These are phyloP conservation scores for Dallia pectoralis DNA, from an alignment of 2,797 vertebrate genomes.

Conservation along the genomic window DNA sequence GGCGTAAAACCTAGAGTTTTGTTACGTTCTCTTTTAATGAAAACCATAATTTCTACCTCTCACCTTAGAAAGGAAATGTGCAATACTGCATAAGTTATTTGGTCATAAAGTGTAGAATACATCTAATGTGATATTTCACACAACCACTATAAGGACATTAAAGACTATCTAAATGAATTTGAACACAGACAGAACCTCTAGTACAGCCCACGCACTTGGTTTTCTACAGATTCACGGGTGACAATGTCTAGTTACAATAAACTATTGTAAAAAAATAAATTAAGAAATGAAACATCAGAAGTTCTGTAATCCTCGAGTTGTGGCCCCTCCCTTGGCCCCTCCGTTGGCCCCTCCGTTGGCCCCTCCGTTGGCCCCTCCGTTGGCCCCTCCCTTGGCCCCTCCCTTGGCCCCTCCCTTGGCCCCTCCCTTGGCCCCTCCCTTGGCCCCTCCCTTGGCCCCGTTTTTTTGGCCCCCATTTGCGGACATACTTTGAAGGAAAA, in stretches of 20 bases:
- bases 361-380: too few relatives aligned
- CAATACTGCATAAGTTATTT: constrained; percentile 50
- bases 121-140: constrained; percentile 43
- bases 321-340: neutral
- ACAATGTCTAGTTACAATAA: neutral
- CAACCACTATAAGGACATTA: constrained; percentile 39
- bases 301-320: too few relatives aligned
- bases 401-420: too few relatives aligned
- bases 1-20: constrained; percentile 67
- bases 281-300: too few relatives aligned
- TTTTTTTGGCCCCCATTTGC: too few relatives aligned
- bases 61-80: constrained; percentile 12
- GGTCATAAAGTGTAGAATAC: constrained; percentile 29
- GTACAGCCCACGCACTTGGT: neutral
- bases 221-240: neutral
- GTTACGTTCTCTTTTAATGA: constrained; percentile 67
- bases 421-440: too few relatives aligned
- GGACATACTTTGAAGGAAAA: too few relatives aligned
- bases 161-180: neutral
- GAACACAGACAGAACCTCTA: neutral
- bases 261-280: neutral
- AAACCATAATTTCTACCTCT: constrained; percentile 65
- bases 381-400: too few relatives aligned
- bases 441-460: too few relatives aligned
- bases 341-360: neutral